Evolutionary conservation across 2,888 invertebrate genomes (phyloP), one percentile per base, ranked within the genome.

Genomic region (Chaetogeoica ovagalla): DNA sequence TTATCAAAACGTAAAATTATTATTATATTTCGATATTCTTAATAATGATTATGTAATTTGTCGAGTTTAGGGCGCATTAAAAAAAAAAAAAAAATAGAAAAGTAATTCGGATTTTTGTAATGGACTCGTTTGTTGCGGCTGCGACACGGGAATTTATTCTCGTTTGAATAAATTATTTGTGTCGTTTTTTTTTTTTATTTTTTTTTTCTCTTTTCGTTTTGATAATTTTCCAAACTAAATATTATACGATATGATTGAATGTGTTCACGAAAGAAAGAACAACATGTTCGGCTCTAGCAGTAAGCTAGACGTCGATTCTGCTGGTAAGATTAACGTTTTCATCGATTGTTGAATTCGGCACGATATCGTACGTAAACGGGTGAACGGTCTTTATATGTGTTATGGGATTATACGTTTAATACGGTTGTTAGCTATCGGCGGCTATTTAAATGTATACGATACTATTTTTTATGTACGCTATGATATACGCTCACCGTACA

Each of bases 231-330:
- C 11, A 74, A 63, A 23, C 19, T 57, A 66, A 66, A 70, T 62
- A 69, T 55, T 65, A n/a, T 52, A n/a, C n/a, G 17, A 79, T 63
- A 71, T 77, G 77, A 69, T 65, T 23, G 71, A 79, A 30, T 71
- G 70, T 43, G 57, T 55, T 55, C 59, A 79, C 37, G 77, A 79
- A 57, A 63, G 79, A 63, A 79, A 79, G 17, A 79, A 69, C 11
- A 79, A 71, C 21, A 79, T 71, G 79, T 79, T 79, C 63, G 70
- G 63, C 43, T 71, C 71, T 43, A 57, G 70, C 43, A 55, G 15
- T 43, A 79, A 79, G 23, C 57, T 71, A 30, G 57, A 79, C 19
- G 57, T 65, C 9, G 79, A 79, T 23, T 57, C 63, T 62, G 13
- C 23, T 57, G 79, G 79, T 79, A 71, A 70, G 63, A 68, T 59